These are phyloP conservation scores for Crematogaster levior DNA, from an alignment of 2,888 invertebrate genomes.

Conservation along the genomic window DNA sequence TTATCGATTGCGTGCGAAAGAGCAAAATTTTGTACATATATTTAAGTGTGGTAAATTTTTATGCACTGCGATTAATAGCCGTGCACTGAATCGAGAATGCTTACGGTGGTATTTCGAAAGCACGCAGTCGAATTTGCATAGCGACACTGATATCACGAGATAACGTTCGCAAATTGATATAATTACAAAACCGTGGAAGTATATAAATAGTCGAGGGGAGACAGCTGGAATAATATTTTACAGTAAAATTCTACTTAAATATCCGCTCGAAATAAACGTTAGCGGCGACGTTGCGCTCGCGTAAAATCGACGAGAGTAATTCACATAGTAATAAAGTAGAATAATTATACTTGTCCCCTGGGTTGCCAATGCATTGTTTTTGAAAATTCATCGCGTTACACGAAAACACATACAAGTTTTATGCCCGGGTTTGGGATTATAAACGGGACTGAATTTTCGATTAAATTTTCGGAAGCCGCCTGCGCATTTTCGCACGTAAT, in stretches of 20 bases:
- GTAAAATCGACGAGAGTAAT: slow-evolving; percentile 31
- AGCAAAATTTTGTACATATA: neutral
- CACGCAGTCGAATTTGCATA: slow-evolving; percentile 10
- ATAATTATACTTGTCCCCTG: slow-evolving; percentile 8
- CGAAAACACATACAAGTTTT: neutral
- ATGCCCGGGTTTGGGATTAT: neutral
- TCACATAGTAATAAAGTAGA: slow-evolving; percentile 21
- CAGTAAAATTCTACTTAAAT: slow-evolving; percentile 29
- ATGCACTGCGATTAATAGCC: neutral
- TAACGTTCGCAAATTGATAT: slow-evolving; percentile 28
- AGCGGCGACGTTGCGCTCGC: neutral
- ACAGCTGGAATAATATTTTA: slow-evolving; percentile 37
- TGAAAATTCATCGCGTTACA: slow-evolving; percentile 16
- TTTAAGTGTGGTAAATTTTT: neutral
- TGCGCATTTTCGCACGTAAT: neutral
- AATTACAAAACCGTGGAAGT: slow-evolving; percentile 20
- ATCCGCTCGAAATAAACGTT: slow-evolving; percentile 15
- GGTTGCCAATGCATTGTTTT: neutral
- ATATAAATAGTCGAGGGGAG: slow-evolving; percentile 20
- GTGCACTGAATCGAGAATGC: neutral
- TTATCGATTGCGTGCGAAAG: neutral
- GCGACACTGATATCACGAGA: neutral
- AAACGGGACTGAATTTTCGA: neutral
- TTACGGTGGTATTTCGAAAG: neutral
- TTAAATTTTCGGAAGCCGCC: slow-evolving; percentile 6